phyloP scores from a whole-genome alignment of 2,888 invertebrate genomes.

The Cataglyphis altisquamis region DNA sequence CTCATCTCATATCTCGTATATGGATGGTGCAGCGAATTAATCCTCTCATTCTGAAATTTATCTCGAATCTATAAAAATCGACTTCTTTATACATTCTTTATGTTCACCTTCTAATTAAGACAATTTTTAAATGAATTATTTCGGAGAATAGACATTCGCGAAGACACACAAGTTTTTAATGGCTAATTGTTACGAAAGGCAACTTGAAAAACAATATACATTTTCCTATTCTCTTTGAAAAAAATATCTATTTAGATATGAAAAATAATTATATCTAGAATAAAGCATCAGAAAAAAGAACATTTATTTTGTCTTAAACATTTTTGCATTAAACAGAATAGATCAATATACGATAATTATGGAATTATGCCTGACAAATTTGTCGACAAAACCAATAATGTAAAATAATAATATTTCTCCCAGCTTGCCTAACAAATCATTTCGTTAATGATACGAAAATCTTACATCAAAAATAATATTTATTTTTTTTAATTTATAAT shows the following conservation, averaged over 20 bases:
- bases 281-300: not conserved
- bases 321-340: not conserved
- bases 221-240: not conserved
- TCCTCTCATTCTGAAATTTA: not conserved
- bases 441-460: not conserved
- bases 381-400: not conserved
- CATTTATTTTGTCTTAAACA: not conserved
- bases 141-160: not conserved
- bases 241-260: not conserved
- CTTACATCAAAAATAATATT: not conserved
- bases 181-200: not conserved
- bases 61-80: not conserved
- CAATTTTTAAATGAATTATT: not conserved
- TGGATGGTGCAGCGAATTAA: not conserved
- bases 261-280: not conserved
- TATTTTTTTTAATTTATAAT: not conserved
- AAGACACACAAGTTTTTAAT: not conserved
- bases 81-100: not conserved
- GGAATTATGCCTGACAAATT: not conserved
- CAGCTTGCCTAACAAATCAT: not conserved
- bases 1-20: slow-evolving; percentile 6
- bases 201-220: not conserved
- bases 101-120: not conserved
- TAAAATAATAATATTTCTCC: not conserved
- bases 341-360: not conserved